These are phyloP conservation scores for Syngnathoides biaculeatus DNA, from an alignment of 2,113 vertebrate genomes.

Conservation along the genomic window DNA sequence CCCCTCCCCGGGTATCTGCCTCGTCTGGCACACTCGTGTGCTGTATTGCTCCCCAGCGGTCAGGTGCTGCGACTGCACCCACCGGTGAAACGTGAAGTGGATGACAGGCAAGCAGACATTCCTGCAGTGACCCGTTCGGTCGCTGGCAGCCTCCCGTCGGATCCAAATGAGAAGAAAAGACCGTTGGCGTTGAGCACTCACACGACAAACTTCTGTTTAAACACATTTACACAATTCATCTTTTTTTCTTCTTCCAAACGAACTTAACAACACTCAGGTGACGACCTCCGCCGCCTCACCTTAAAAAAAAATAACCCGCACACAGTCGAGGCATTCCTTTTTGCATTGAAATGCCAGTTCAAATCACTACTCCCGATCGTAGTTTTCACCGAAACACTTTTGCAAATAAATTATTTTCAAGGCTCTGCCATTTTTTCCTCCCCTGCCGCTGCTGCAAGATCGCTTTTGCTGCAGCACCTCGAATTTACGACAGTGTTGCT, in stretches of 20 bases:
- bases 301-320: not conserved
- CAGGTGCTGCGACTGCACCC: slow-evolving; percentile 28
- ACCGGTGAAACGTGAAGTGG: slow-evolving; percentile 3
- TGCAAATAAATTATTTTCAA: slow-evolving; percentile 26
- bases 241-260: not conserved
- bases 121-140: slow-evolving; percentile 50
- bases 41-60: slow-evolving; percentile 39
- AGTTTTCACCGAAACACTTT: slow-evolving; percentile 15
- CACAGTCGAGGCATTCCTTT: not conserved
- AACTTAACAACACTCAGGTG: not conserved
- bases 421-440: slow-evolving; percentile 23
- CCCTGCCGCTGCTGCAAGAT: slow-evolving; percentile 20
- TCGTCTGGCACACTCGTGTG: not conserved
- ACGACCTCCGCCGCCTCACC: not conserved
- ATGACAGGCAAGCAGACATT: slow-evolving; percentile 32
- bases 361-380: not conserved
- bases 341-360: not conserved
- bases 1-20: not conserved
- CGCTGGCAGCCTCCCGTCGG: slow-evolving; percentile 15
- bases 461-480: slow-evolving; percentile 7
- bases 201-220: slow-evolving; percentile 5
- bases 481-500: slow-evolving; percentile 7
- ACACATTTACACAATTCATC: not conserved
- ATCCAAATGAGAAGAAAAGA: not conserved
- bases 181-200: not conserved